Evolutionary conservation across 2,113 vertebrate species (phyloP), one percentile per base, ranked within the genome.

Genomic region (Gasterosteus aculeatus): DNA sequence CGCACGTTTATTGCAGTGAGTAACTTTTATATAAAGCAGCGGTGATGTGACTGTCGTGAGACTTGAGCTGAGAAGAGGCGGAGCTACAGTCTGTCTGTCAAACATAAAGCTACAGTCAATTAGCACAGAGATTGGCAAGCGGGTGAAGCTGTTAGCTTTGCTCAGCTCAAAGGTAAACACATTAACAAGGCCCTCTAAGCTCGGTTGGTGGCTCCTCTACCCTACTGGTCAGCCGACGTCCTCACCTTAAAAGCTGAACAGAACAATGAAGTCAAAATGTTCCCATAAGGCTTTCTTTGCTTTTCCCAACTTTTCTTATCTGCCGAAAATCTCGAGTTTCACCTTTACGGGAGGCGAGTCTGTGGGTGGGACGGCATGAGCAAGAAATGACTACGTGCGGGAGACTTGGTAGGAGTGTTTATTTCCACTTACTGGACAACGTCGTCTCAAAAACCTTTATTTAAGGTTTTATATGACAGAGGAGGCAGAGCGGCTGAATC

Each of bases 401-500:
- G 83, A 75, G 77, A 84, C 73, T 61, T 6, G 69, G 60, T 69
- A 22, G 39, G 78, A 82, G 83, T 68, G 83, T 90, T 90, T 84
- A 86, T 84, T 84, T 87, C 82, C 80, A 84, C 41, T 88, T 79
- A 84, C 70, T 38, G 73, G 72, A 85, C 85, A 84, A 81, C 83
- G 64, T 10, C 4, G 35, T 29, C 75, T 74, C 3, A 72, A 80
- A 87, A 72, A 35, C 75, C 44, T 72, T 63, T 81, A 87, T 86
- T 87, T 84, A 83, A 72, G 11, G 68, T 31, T 83, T 78, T 77
- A 83, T 85, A 62, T 86, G 77, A 80, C 69, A 72, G 82, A 6
- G 57, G 80, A 86, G 78, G 82, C 33, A 69, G 58, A 83, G 29
- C 31, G 16, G 65, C 76, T 33, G 67, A 42, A 19, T 85, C 83